Percentiles rank a stretch among this genome's conserved stretches.
Evolutionary conservation across 2,888 invertebrate species (phyloP).

Genomic region (Actias luna): DNA sequence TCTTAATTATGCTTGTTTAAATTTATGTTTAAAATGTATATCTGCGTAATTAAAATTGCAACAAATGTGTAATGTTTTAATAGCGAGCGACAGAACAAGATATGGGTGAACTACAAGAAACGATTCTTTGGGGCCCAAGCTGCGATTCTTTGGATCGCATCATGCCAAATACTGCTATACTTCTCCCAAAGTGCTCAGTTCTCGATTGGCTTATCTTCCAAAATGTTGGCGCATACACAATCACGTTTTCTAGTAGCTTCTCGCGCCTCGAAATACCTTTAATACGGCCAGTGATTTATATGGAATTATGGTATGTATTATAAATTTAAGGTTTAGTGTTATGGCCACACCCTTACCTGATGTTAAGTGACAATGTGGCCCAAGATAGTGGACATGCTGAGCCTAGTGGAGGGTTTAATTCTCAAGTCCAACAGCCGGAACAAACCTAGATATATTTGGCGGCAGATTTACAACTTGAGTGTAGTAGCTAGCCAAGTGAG

Average conservation of each 20-base stretch:
- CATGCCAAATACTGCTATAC: conserved; percentile 30
- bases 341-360: no score
- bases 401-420: no score
- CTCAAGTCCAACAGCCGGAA: no score
- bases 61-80: neutral
- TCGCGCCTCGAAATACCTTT: conserved; percentile 37
- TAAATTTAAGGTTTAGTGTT: no score
- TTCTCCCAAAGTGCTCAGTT: conserved; percentile 34
- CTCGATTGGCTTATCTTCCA: conserved; percentile 44
- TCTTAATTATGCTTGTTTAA: neutral
- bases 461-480: no score
- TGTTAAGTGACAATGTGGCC: no score
- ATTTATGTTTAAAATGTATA: neutral
- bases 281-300: conserved; percentile 39
- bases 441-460: no score
- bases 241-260: conserved; percentile 34
- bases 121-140: conserved; percentile 34
- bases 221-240: conserved; percentile 41
- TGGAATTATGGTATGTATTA: conserved; percentile 40
- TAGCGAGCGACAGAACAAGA: neutral
- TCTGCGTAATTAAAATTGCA: neutral
- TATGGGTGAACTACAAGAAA: conserved; percentile 16
- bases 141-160: conserved; percentile 43
- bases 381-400: no score
- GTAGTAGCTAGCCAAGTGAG: no score